Evolutionary conservation across 2,888 invertebrate genomes (phyloP).

Genomic region (Parnassius apollo): DNA sequence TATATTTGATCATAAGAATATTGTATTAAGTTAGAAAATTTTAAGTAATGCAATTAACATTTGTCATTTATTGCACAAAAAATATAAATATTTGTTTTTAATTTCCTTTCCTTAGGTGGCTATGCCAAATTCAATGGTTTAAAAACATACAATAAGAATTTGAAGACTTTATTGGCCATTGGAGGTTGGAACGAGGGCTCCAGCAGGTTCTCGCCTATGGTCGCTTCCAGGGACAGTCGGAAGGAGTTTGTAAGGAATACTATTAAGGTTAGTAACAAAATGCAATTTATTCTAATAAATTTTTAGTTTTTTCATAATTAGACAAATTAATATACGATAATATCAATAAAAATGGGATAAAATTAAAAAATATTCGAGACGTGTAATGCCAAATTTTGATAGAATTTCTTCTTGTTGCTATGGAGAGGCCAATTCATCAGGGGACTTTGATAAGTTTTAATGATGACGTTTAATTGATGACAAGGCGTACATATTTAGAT

Average conservation of each 20-base stretch:
- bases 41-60: no score
- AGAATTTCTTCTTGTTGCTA: neutral
- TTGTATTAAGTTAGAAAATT: no score
- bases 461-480: no score
- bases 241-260: constrained; percentile 91
- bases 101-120: constrained; percentile 83
- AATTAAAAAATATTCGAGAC: no score
- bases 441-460: no score
- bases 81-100: neutral
- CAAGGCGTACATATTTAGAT: no score
- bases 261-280: constrained; percentile 82
- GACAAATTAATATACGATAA: no score
- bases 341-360: no score
- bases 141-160: constrained; percentile 94
- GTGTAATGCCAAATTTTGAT: neutral
- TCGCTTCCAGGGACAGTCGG: constrained; percentile 87
- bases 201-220: constrained; percentile 92
- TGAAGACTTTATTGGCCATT: constrained; percentile 94
- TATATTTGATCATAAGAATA: no score
- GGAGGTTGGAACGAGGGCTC: constrained; percentile 98
- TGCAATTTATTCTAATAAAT: no score
- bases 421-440: no score
- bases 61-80: neutral
- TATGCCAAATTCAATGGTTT: constrained; percentile 96
- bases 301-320: no score